Evolutionary conservation across 2,797 vertebrate genomes (phyloP).

Genomic region (Zenarchopterus dispar): DNA sequence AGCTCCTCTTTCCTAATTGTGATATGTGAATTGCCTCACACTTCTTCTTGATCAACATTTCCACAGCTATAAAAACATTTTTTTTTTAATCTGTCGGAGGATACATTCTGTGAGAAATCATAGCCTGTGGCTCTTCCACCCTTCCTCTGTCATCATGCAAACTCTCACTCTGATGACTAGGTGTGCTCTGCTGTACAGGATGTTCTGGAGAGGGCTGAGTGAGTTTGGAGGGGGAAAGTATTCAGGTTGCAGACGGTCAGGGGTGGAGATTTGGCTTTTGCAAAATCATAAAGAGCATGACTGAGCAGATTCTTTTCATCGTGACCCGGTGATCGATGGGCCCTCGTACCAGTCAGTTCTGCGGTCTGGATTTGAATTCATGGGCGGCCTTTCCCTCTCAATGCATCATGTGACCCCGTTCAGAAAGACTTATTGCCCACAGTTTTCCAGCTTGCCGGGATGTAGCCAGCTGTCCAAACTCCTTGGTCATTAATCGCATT

Average conservation of each 20-base stretch:
- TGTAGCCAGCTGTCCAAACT: conserved; percentile 20
- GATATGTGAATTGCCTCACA: no score
- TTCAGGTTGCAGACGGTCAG: conserved; percentile 16
- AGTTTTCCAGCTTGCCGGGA: conserved; percentile 39
- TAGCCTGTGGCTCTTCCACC: conserved; percentile 12
- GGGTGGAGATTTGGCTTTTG: conserved; percentile 18
- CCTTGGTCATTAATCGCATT: conserved; percentile 34
- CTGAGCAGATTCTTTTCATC: conserved; percentile 16
- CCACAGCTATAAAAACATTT: neutral
- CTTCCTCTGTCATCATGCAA: conserved; percentile 19
- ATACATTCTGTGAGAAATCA: conserved; percentile 5
- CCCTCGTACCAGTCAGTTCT: neutral
- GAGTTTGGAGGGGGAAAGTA: conserved; percentile 6
- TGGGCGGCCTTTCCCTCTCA: conserved; percentile 8
- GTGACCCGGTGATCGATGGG: conserved; percentile 23
- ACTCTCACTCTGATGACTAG: conserved; percentile 41
- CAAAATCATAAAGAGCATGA: conserved; percentile 1
- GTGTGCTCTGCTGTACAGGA: conserved; percentile 65
- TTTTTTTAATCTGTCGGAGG: conserved; percentile 7
- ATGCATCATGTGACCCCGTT: conserved; percentile 16
- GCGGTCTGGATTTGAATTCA: conserved; percentile 37
- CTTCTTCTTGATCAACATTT: no score
- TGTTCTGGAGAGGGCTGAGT: conserved; percentile 44
- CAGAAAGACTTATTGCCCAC: conserved; percentile 11
- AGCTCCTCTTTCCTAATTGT: no score